Base-by-base conservation (phyloP, 2,113 vertebrate species). In the Aldabrachelys gigantea region DNA sequence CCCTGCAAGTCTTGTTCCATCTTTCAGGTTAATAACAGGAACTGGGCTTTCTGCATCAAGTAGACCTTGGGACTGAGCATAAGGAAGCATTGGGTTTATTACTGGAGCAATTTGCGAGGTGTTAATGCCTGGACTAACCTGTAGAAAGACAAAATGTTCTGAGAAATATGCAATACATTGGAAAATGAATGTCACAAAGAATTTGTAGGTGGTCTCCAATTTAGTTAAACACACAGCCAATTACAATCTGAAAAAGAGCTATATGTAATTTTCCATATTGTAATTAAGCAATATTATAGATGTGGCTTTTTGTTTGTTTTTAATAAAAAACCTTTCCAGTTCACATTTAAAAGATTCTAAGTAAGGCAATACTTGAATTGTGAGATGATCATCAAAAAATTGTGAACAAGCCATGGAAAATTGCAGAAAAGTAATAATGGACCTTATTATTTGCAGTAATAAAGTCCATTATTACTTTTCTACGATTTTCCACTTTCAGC, bases 1-100 rank as follows among this genome's bases (percentile, higher is more conserved):
- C 29, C 99, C 99, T 49, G 99, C 99, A 19, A 99, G 99, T 82
- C 99, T 98, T 38, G 99, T 99, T 89, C 99, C 99, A 82, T 99
- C 99, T 98, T 99, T 99, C 14, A 99, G 98, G 96, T 99, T 99
- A 98, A 99, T 99, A 87, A 99, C 99, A 5, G 99, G 99, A 93
- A 99, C 99, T 69, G 99, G 99, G 97, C 97, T 99, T 91, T 99
- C 99, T 1, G 96, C 98, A 94, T 99, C 99, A n/a, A 95, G 93
- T 5, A 98, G 69, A 85, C 97, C 98, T 96, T 98, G 98, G 89
- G 97, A 96, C 65, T 98, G 97, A 16, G 98, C 88, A 96, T 98
- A 98, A 47, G 97, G 87, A 19, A 98, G 91, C 27, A 96, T 89
- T 87, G 99, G 92, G 62, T 97, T 98, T 85, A 96, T 96, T 69